Evolutionary conservation across 2,888 invertebrate genomes (phyloP), one percentile per base, ranked within the genome.

Genomic region (Ischnus inquisitorius): DNA sequence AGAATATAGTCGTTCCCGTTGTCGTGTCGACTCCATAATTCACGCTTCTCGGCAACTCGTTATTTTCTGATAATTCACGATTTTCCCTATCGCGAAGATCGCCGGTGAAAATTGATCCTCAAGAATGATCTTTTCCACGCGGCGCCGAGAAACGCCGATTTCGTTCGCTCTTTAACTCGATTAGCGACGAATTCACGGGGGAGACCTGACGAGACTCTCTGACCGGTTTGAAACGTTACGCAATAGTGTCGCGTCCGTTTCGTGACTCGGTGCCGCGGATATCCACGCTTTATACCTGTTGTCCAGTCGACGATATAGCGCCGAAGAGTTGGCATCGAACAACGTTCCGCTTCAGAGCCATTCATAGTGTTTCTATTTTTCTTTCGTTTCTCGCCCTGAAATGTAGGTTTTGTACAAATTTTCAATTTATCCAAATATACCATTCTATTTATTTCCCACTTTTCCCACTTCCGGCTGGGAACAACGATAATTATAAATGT

Each of bases 101-200:
- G 8, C 8, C 34, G 34, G 34, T 34, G 34, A 34, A 34, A 34
- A 34, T 34, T 34, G 34, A 22, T 3, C 54, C 10, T 3, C 1
- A 10, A 3, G 10, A 54, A 80, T 75, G 34, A 34, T 39, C 68
- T 75, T 68, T 80, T 68, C 25, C 60, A 39, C 25, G 69, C 25
- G 19, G 51, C 19, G 34, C 54, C 0, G 8, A 2, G 22, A 54
- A 22, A 54, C 22, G 22, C 22, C 8, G 34, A 1, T 51, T 51
- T 51, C 54, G 19, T 2, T 19, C 1, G 19, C n/a, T n/a, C n/a
- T n/a, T n/a, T n/a, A n/a, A 51, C 2, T 51, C 2, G 48, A 16
- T 54, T 54, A 22, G 8, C 54, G 19, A 22, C 10, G 3, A 54
- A 54, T 54, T 2, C 19, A 19, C 12, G 22, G 22, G 22, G 54